Base-by-base conservation (phyloP, 1,140 invertebrate species). In the Brachionus rubens region DNA sequence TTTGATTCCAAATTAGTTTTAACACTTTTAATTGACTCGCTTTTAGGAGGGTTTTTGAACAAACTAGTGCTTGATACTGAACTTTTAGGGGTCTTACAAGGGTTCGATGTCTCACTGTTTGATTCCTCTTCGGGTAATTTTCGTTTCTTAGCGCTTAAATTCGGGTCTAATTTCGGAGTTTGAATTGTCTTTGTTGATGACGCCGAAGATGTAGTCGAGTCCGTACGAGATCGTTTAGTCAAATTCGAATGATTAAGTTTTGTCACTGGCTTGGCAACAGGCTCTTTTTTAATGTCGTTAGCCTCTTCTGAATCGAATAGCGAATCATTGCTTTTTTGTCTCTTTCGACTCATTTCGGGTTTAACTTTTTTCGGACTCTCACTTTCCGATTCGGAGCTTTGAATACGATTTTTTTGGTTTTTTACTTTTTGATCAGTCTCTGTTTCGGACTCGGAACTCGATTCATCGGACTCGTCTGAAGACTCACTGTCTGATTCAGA, bases 281-380 rank as follows among this genome's bases (percentile, higher is more conserved):
- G 7, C 19, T 65, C 40, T 46, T 65, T 65, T 65, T 65, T 65
- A 2, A 36, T 12, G 2, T 65, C 59, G 3, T 12, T 16, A 30
- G 46, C 12, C 30, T 72, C 68, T 46, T 72, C 68, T 0, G 68
- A 72, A 36, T 72, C 68, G 24, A 72, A 72, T 50, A 72, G 12
- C 5, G 68, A 72, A 40, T 72, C 68, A 24, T 33, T 48, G n/a
- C 68, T 72, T 19, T 72, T 72, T 33, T 50, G 50, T 33, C 68
- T 48, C 5, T 72, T 72, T 16, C 68, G 68, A 36, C 24, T 65
- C 12, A 14, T 21, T 65, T 65, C 21, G 19, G 14, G 5, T 46
- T 46, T 3, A 46, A 46, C 21, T 19, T 65, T 65, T 43, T 43
- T 65, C 41, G 21, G 10, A n/a, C n/a, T 43, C 0, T 16, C 40